Percentiles rank a stretch among this genome's conserved stretches.
Evolutionary conservation across 2,888 invertebrate species (phyloP).

Genomic region (Tetheella fluctuosa): DNA sequence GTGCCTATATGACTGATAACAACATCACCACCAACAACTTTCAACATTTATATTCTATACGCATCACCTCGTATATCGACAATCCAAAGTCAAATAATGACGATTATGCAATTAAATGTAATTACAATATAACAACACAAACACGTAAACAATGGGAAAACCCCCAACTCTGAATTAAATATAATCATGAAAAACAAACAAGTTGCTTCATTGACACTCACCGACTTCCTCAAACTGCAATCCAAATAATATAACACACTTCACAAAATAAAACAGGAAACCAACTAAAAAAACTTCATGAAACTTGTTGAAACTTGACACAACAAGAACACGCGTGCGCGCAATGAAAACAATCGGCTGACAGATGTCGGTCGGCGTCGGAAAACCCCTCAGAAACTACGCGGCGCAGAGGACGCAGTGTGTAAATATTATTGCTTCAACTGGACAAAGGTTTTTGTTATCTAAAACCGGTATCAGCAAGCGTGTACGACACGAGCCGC

Average conservation of each 20-base stretch:
- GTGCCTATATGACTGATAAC: constrained; percentile 13
- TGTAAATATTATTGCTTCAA: constrained; percentile 80
- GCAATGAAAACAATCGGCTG: constrained; percentile 73
- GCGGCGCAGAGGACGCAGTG: constrained; percentile 67
- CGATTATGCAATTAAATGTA: constrained; percentile 27
- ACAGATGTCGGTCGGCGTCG: constrained; percentile 74
- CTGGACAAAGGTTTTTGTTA: constrained; percentile 84
- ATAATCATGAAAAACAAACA: constrained; percentile 9
- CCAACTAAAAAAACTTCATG: constrained; percentile 48
- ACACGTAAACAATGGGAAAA: constrained; percentile 22
- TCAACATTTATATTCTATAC: not conserved
- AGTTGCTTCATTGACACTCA: constrained; percentile 46
- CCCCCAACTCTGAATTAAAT: constrained; percentile 15
- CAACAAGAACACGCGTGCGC: constrained; percentile 74
- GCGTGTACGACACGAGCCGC: constrained; percentile 69
- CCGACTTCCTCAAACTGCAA: constrained; percentile 72
- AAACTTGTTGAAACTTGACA: constrained; percentile 79
- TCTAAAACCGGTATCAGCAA: constrained; percentile 77
- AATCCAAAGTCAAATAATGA: constrained; percentile 6
- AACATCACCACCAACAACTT: constrained; percentile 11
- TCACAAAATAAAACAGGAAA: constrained; percentile 60
- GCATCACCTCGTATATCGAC: not conserved
- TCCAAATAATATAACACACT: constrained; percentile 64
- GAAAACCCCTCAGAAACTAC: constrained; percentile 80
- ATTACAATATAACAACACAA: constrained; percentile 14